Percentiles rank a stretch among this genome's conserved stretches.
Evolutionary conservation across 1,140 invertebrate species (phyloP).

Genomic region (Drosophila neocordata): DNA sequence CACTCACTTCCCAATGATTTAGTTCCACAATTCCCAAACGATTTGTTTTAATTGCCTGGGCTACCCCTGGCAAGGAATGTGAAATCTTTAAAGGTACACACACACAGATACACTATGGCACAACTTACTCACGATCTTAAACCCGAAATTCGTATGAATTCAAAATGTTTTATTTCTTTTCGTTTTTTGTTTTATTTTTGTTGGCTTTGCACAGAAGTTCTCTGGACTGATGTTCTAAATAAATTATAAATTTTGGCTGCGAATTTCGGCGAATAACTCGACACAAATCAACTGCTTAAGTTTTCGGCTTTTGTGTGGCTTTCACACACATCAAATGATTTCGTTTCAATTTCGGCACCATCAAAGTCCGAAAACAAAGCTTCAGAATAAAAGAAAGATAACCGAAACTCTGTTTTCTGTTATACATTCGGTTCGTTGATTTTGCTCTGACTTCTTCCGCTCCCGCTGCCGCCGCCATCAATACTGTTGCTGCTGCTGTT

Average conservation of each 20-base stretch:
- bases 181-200: constrained; percentile 41
- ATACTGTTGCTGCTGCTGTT: too few species aligned
- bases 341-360: constrained; percentile 67
- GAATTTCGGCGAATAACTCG: constrained; percentile 70
- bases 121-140: constrained; percentile 68
- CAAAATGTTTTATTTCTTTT: not conserved
- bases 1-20: constrained; percentile 50
- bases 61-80: constrained; percentile 43
- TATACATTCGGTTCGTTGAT: constrained; percentile 1
- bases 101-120: constrained; percentile 35
- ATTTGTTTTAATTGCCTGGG: constrained; percentile 71
- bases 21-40: constrained; percentile 45
- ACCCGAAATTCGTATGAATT: constrained; percentile 72
- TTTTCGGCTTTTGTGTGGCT: constrained; percentile 30
- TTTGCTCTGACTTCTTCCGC: not conserved
- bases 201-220: constrained; percentile 55
- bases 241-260: constrained; percentile 73
- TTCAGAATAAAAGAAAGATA: constrained; percentile 4
- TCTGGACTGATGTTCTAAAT: constrained; percentile 65
- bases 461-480: too few species aligned
- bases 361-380: constrained; percentile 54
- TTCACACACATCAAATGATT: constrained; percentile 53
- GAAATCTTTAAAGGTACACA: constrained; percentile 28
- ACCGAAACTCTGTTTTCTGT: constrained; percentile 14
- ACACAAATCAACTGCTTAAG: constrained; percentile 80